Conservation (phyloP, 2,888 invertebrate genomes). For the Rambutsinella grinnellia region DNA sequence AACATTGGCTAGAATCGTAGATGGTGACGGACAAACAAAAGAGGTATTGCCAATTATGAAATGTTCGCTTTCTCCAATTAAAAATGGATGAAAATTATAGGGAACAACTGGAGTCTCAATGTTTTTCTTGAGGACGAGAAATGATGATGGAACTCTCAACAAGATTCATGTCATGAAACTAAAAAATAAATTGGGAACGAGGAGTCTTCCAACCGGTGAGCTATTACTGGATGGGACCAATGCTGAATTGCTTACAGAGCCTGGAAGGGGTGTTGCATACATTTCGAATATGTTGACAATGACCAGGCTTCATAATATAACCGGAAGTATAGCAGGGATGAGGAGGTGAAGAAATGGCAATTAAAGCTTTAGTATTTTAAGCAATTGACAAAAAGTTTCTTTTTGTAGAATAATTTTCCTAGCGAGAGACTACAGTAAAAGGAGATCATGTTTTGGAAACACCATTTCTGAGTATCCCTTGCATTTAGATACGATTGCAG, state of each 20-base stretch:
- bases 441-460: slow-evolving; percentile 72
- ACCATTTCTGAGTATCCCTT: slow-evolving; percentile 70
- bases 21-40: slow-evolving; percentile 68
- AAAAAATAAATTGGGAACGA: slow-evolving; percentile 74
- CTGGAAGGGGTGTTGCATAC: slow-evolving; percentile 71
- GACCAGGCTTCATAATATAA: slow-evolving; percentile 72
- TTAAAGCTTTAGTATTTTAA: not conserved
- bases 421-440: slow-evolving; percentile 71
- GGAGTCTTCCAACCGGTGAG: slow-evolving; percentile 74
- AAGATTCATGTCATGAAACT: slow-evolving; percentile 72
- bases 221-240: slow-evolving; percentile 71
- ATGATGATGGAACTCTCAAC: slow-evolving; percentile 69
- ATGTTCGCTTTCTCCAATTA: slow-evolving; percentile 32
- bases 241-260: slow-evolving; percentile 70
- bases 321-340: slow-evolving; percentile 70
- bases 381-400: not conserved
- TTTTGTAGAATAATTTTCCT: slow-evolving; percentile 70
- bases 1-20: slow-evolving; percentile 71
- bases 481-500: slow-evolving; percentile 71
- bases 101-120: slow-evolving; percentile 71
- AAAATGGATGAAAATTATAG: slow-evolving; percentile 2
- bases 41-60: slow-evolving; percentile 17
- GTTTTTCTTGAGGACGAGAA: slow-evolving; percentile 71
- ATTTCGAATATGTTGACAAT: slow-evolving; percentile 73
- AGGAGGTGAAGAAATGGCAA: slow-evolving; percentile 69